Base-by-base conservation (phyloP, 1,140 invertebrate genomes). In the Bombus balteatus region DNA sequence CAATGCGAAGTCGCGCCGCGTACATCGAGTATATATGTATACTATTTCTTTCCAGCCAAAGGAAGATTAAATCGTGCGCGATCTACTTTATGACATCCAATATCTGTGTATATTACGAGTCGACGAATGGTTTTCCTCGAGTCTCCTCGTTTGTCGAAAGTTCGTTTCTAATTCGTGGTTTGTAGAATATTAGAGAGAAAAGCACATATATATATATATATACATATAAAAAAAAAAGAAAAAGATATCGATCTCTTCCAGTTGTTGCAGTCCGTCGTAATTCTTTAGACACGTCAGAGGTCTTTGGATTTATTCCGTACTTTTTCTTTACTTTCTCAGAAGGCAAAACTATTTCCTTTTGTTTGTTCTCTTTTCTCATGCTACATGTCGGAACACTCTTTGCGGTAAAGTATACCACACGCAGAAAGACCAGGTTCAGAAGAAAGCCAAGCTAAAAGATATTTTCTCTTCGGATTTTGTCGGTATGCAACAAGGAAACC, bases 371-470 rank as follows among this genome's bases (percentile, higher is more conserved):
- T 94, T 77, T 87, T 94, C 92, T 94, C 94, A 94, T 94, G 94
- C 93, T 92, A 93, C 92, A 89, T 93, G 85, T 91, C 91, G 93
- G 92, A 92, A 94, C 59, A n/a, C 89, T 83, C 77, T 92, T 91
- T 93, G 91, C 91, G 92, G 95, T 96, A 96, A 96, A 97, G 97
- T 96, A 96, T 97, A 96, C 96, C 96, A 96, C 95, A 96, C 95
- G 94, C 96, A 96, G 95, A 96, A 96, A 95, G 96, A 97, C 95
- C 96, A 96, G 93, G 95, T 96, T 94, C 96, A 96, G 95, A 96
- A 96, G 96, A 97, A 97, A 96, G 96, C 96, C 93, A 97, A 97
- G 96, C 96, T 97, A 95, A 97, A 97, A 97, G 96, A 97, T 96
- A 96, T 97, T 96, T 97, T 97, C 96, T 96, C 96, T 92, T 96